Base-by-base conservation (phyloP, 2,888 invertebrate species). In the Sarcophaga variegata region DNA sequence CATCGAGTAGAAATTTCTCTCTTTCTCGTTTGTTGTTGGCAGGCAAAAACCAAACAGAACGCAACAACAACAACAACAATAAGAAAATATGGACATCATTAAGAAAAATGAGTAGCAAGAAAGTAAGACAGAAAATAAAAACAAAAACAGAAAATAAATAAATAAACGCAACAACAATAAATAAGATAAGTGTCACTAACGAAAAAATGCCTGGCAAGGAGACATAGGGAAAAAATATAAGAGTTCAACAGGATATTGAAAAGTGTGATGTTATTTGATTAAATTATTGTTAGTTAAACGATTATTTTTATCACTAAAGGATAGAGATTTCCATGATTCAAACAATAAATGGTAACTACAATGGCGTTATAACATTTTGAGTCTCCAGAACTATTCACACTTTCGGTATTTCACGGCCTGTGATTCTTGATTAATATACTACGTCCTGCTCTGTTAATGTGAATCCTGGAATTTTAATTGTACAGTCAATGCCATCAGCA, bases 51-150 rank as follows among this genome's bases (percentile, higher is more conserved):
- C 49, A 49, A 49, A 37, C 3, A 37, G 6, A 37, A 37, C 37
- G 1, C 27, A 6, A 37, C 37, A 37, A 49, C 49, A 49, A 54
- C 54, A 22, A 20, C 20, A 54, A 17, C 54, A 47, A 69, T 22
- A 47, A 69, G 45, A n/a, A 47, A 69, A 49, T 45, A 69, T 69
- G 59, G 27, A 22, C 70, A 71, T 54, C 25, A 71, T 54, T 71
- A 8, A 59, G n/a, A 59, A 71, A 71, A 71, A 54, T 71, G 25
- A 25, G 4, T 47, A 47, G 45, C 20, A 67, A 54, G 17, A 54
- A 54, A 54, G 5, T 14, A 54, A 54, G 17, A 54, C 4, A 54
- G 17, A 54, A 54, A 54, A 12, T 10, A 54, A 54, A 17, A 22
- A 22, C 22, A 22, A 22, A 22, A 22, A 54, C 1, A 54, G 17